Conservation (phyloP, 2,888 invertebrate species). For the Hybos culiciformis region DNA sequence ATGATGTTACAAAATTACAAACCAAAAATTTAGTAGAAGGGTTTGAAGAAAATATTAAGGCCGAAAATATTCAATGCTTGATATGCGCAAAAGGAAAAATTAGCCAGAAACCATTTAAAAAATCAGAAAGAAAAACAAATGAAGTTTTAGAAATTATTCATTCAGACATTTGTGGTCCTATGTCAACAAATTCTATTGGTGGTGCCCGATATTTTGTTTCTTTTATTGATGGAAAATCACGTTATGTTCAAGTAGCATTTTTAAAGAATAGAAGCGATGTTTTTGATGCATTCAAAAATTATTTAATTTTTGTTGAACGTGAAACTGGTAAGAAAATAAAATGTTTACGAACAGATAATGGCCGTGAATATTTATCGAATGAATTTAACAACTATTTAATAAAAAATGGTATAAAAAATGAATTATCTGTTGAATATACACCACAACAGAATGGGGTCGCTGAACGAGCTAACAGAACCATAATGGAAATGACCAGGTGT, state of each 20-base stretch:
- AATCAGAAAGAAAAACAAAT: not conserved
- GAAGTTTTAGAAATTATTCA: constrained; percentile 7
- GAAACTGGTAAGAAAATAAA: constrained; percentile 13
- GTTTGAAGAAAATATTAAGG: not conserved
- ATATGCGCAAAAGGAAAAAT: not conserved
- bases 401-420: constrained; percentile 16
- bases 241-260: constrained; percentile 11
- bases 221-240: constrained; percentile 7
- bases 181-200: constrained; percentile 1
- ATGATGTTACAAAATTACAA: not conserved
- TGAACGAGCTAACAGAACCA: constrained; percentile 16
- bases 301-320: constrained; percentile 13
- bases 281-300: constrained; percentile 13
- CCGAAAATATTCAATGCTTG: not conserved
- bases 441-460: constrained; percentile 19
- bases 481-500: constrained; percentile 17
- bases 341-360: constrained; percentile 17
- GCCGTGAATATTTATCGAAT: constrained; percentile 16
- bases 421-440: constrained; percentile 14
- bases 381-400: constrained; percentile 12
- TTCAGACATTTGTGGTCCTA: constrained; percentile 7
- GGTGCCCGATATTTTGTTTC: constrained; percentile 6
- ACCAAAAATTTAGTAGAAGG: not conserved
- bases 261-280: constrained; percentile 14
- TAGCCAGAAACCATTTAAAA: not conserved